phyloP scores from a whole-genome alignment of 2,888 invertebrate species.

The Coleophora flavipennella region DNA sequence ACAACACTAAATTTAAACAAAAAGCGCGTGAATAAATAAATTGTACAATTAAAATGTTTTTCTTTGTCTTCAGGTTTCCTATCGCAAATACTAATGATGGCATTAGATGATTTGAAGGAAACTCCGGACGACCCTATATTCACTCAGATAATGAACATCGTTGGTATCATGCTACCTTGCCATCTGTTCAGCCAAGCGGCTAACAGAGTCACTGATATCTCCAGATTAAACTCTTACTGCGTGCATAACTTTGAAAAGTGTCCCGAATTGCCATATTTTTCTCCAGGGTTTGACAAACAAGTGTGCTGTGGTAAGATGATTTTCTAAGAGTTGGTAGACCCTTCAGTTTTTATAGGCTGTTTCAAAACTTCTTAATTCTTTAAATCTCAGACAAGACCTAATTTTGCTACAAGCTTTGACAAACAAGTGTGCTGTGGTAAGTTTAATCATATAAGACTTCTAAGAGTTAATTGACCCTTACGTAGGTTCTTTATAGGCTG shows the following conservation, averaged over 20 bases:
- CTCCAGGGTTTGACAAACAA: background rate
- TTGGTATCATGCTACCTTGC: constrained; percentile 9
- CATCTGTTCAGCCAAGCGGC: constrained; percentile 11
- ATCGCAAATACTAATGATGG: constrained; percentile 9
- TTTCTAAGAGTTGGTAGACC: background rate
- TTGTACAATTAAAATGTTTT: no score
- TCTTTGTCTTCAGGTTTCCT: constrained; percentile 8
- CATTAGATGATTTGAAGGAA: constrained; percentile 5
- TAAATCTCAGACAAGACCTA: no score
- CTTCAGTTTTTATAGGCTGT: no score
- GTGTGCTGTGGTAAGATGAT: constrained; percentile 1
- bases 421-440: background rate
- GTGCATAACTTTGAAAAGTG: constrained; percentile 7
- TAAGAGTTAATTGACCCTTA: no score
- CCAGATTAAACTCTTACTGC: constrained; percentile 16
- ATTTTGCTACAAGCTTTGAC: background rate
- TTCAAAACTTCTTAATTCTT: no score
- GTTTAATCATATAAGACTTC: background rate
- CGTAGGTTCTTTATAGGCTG: no score
- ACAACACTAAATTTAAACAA: no score
- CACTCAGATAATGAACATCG: constrained; percentile 1
- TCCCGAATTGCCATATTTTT: background rate
- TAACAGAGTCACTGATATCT: constrained; percentile 9
- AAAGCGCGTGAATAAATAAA: no score
- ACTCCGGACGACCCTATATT: background rate